These are phyloP conservation scores for Poecilia latipinna DNA, from an alignment of 2,113 vertebrate genomes.

Conservation along the genomic window DNA sequence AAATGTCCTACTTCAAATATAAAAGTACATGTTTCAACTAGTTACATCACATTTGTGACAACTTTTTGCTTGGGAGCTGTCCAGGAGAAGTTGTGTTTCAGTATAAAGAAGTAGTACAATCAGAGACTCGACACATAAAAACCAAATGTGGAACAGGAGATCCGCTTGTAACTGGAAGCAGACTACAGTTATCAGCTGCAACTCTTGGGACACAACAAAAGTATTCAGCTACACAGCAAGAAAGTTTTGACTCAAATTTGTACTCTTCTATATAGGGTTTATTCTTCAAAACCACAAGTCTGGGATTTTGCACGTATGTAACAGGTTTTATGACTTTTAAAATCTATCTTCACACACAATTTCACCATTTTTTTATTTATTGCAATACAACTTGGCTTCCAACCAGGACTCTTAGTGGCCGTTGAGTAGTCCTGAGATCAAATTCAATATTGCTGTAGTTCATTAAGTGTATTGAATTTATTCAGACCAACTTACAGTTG, in stretches of 20 bases:
- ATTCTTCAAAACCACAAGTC: no score
- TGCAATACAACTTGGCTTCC: neutral
- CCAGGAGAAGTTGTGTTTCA: slow-evolving; percentile 26
- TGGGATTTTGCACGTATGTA: no score
- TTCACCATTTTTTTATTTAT: neutral
- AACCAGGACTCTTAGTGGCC: neutral
- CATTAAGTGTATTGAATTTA: neutral
- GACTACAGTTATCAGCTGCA: neutral
- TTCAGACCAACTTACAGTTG: no score
- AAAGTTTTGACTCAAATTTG: neutral
- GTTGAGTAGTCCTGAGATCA: neutral
- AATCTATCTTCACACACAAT: neutral
- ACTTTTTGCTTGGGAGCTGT: slow-evolving; percentile 5
- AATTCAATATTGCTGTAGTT: neutral
- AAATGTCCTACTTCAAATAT: slow-evolving; percentile 2
- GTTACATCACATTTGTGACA: slow-evolving; percentile 34
- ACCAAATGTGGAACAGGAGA: neutral
- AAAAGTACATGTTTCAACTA: slow-evolving; percentile 26
- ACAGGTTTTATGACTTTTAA: no score
- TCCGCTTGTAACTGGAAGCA: neutral
- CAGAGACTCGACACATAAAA: slow-evolving; percentile 11
- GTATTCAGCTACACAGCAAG: neutral
- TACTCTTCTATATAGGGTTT: neutral
- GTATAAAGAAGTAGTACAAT: slow-evolving; percentile 18
- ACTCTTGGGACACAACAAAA: neutral